Evolutionary conservation across 2,113 vertebrate genomes (phyloP), one percentile per base, ranked within the genome.

Genomic region (Protobothrops flavoviridis): DNA sequence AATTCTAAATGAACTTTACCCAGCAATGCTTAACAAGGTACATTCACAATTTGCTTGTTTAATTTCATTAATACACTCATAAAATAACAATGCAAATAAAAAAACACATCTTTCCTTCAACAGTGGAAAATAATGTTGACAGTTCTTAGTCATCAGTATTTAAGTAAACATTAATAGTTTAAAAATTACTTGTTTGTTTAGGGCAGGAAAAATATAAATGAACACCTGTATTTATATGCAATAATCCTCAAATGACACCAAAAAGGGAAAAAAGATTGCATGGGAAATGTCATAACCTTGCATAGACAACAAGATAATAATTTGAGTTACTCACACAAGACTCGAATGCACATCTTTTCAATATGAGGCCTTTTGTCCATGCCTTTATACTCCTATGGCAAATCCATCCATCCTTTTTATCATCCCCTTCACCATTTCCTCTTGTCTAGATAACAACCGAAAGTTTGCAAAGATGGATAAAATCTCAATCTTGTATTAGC

Each of bases 1-100:
- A 53, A 92, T 93, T 92, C 91, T 95, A 94, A 57, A 13, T 93
- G 91, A 23, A 89, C 48, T 88, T 64, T 53, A 89, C 33, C 0
- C 0, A 81, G 86, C 89, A 39, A n/a, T 69, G 43, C 9, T n/a
- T 69, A n/a, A n/a, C 26, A 52, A 64, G n/a, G 6, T 64, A 45
- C 26, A 64, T 39, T 59, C 9, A 21, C 20, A 21, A 33, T 55
- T 50, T 57, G 3, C 21, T 45, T 59, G 26, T 59, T 64, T 23
- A 88, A 43, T 15, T 87, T 11, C 26, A 93, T 26, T n/a, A 24
- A 13, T 59, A 64, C 11, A 55, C 52, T 23, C 59, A 87, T 4
- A 33, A 48, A 52, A 39, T 92, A 50, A 48, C 23, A 11, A 12
- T 23, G 15, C 3, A 91, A 43, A 43, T 5, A 11, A 87, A 45